Evolutionary conservation across 2,113 vertebrate species (phyloP).

Genomic region (Ivindomyrus marchei): DNA sequence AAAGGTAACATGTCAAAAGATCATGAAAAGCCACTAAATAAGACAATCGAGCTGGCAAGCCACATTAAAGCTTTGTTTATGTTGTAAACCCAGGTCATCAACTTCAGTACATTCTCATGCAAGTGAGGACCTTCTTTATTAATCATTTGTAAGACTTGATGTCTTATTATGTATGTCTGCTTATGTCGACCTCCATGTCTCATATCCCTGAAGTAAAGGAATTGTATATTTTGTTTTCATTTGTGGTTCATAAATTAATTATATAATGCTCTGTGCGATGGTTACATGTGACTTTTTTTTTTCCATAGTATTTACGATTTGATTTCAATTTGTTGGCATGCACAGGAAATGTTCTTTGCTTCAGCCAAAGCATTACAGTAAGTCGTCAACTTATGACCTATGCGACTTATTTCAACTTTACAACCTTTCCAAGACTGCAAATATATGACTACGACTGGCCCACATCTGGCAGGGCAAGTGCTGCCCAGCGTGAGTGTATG

Average conservation of each 20-base stretch:
- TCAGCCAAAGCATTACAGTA: background rate
- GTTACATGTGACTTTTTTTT: background rate
- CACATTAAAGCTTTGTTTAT: background rate
- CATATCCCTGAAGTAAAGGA: background rate
- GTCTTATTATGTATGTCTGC: background rate
- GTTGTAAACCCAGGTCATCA: background rate
- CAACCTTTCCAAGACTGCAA: background rate
- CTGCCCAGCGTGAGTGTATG: background rate
- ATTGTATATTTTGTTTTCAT: background rate
- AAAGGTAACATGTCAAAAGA: background rate
- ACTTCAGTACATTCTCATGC: background rate
- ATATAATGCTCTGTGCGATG: background rate
- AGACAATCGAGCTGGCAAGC: background rate
- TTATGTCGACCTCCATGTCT: background rate
- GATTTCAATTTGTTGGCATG: background rate
- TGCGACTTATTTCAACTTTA: background rate
- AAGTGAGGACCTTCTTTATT: background rate
- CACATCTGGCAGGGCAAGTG: background rate
- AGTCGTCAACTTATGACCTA: background rate
- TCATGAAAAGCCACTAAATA: background rate
- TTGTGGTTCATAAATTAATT: background rate
- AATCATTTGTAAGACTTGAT: background rate
- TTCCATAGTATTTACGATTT: background rate
- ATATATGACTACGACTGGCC: background rate
- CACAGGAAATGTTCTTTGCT: background rate